Evolutionary conservation across 2,797 vertebrate species (phyloP), one percentile per base, ranked within the genome.

Genomic region (Gymnodraco acuticeps): DNA sequence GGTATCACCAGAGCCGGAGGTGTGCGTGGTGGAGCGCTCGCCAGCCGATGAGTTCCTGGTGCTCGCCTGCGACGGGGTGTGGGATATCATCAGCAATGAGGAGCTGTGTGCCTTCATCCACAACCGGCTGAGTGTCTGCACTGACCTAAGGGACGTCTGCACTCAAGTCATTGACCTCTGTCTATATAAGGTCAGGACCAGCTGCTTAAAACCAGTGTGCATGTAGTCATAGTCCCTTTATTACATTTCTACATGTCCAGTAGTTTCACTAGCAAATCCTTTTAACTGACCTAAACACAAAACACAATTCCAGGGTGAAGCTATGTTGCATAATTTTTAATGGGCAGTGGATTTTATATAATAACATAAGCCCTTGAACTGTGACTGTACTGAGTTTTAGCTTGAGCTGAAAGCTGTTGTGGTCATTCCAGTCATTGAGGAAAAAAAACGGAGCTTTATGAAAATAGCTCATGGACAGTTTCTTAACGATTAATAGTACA

Each of bases 1-100:
- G 87, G 95, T 96, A 52, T 96, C 96, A 0, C 95, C 96, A 0
- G 96, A 97, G 87, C 96, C 96, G 0, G 96, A 97, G 77, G 94
- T 97, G 66, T 92, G 89, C 2, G 93, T 92, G 16, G 84, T 97
- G 86, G 93, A 92, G 59, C 94, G 95, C 31, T 95, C 95, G 0
- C 89, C 85, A 0, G 86, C 89, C 0, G 96, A 97, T 3, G 96
- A 96, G 92, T 96, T 97, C 87, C 74, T 96, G 80, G 91, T 96
- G 70, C 90, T 96, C 54, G 96, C 96, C 73, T 97, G 96, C 1
- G 96, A 97, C 0, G 96, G 96, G 0, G 94, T 96, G 70, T 96
- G 95, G 96, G 96, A 97, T 89, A 89, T 89, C 27, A 92, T 96
- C 80, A 94, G 91, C 77, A 95, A 94, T 5, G 91, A 95, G 63